Percentiles rank a stretch among this genome's conserved stretches.
These are phyloP conservation scores for Drosophila pseudotalamancana DNA, from an alignment of 2,888 invertebrate species.

Conservation along the genomic window DNA sequence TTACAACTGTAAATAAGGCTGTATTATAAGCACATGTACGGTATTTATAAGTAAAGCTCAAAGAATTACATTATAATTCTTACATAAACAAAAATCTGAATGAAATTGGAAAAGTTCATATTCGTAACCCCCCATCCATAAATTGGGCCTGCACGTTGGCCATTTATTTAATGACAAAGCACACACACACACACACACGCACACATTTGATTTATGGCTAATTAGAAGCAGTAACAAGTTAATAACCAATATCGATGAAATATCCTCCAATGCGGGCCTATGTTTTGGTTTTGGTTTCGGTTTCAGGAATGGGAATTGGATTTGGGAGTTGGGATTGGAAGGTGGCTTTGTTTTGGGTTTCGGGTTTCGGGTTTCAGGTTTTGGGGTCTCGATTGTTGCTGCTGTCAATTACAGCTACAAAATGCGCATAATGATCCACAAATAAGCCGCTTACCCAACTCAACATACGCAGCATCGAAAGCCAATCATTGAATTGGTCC, in stretches of 20 bases:
- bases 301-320: too few relatives aligned
- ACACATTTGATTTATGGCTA: conserved; percentile 50
- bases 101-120: conserved; percentile 23
- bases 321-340: neutral
- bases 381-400: neutral
- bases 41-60: neutral
- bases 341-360: neutral
- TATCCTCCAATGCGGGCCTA: neutral
- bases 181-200: neutral
- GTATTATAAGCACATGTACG: neutral
- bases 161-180: conserved; percentile 19
- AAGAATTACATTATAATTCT: neutral
- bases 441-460: conserved; percentile 50
- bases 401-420: conserved; percentile 34
- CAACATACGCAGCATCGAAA: conserved; percentile 4
- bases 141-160: neutral
- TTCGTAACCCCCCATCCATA: neutral
- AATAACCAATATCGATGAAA: conserved; percentile 45
- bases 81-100: neutral
- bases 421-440: conserved; percentile 53
- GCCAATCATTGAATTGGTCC: conserved; percentile 47
- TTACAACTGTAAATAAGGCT: too few relatives aligned
- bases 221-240: conserved; percentile 55
- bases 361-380: neutral
- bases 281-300: neutral